Base-by-base conservation (phyloP, 2,888 invertebrate genomes). In the Harpalus rufipes region DNA sequence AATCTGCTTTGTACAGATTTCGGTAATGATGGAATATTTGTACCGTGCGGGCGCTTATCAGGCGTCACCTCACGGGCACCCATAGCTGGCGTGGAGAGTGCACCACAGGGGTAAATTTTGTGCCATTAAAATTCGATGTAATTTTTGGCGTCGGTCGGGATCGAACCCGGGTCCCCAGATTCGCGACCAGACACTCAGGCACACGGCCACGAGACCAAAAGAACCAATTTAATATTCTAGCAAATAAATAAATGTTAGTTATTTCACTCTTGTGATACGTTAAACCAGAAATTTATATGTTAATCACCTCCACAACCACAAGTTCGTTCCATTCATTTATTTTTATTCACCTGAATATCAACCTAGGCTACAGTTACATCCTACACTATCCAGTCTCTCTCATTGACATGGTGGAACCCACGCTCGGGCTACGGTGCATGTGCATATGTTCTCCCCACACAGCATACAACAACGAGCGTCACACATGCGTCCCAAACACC, bases 401-500 rank as follows among this genome's bases (percentile, higher is more conserved):
- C 63, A 63, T 10, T 18, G 21, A 63, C 39, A 39, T 39, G 12
- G 32, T 32, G n/a, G 14, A 25, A 25, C 25, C 63, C 63, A 63
- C 63, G 25, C 68, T 32, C 0, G 0, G 32, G 0, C 5, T 5
- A 5, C 4, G 32, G 14, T 39, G 32, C 39, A 68, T 68, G 68
- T 68, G 44, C 44, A 51, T 51, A 32, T 32, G 7, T 63, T 1
- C 7, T 4, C 25, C 21, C 21, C 25, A 21, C 63, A 63, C 32
- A 25, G 3, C 3, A 25, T 25, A 12, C 63, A 63, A 12, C 63
- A 18, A 63, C 25, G 68, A 39, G 72, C 72, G 44, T 44, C 72
- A 74, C 72, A 74, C 72, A 74, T 74, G 72, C 72, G 41, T 14
- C 41, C 72, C 72, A 74, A 44, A 74, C 72, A 74, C 72, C 72